A percentile compares a stretch with the other conserved stretches of the same genome.
These are phyloP conservation scores for Propithecus perrieri DNA, from an alignment of 2,797 vertebrate genomes.

Conservation along the genomic window DNA sequence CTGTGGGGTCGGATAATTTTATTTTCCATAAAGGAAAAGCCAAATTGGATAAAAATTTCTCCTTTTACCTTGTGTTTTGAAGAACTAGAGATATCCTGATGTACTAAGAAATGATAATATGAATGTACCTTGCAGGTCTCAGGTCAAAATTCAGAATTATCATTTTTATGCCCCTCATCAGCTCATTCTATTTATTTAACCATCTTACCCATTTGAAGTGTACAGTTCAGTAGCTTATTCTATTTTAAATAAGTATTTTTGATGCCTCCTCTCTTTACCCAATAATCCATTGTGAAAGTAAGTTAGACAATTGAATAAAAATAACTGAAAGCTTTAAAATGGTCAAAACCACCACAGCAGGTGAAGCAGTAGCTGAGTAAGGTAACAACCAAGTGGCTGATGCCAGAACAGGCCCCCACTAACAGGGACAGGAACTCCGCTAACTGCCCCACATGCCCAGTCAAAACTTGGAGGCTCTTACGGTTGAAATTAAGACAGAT, in stretches of 20 bases:
- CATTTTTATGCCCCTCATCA: slow-evolving; percentile 13
- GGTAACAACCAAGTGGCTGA: neutral
- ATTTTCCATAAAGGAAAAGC: slow-evolving; percentile 71
- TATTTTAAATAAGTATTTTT: slow-evolving; percentile 13
- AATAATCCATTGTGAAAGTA: neutral
- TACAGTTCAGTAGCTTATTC: neutral
- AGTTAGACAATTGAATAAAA: slow-evolving; percentile 27
- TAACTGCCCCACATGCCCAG: neutral
- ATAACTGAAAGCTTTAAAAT: slow-evolving; percentile 13
- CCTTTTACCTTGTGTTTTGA: slow-evolving; percentile 66
- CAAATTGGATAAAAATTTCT: slow-evolving; percentile 65
- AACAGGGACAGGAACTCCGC: neutral
- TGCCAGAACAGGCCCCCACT: neutral
- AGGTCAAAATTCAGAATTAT: slow-evolving; percentile 53
- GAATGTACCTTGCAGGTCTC: slow-evolving; percentile 4
- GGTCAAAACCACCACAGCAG: neutral
- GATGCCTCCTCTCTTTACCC: neutral
- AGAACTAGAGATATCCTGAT: slow-evolving; percentile 52
- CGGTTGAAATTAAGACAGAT: slow-evolving; percentile 1
- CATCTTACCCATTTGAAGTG: neutral
- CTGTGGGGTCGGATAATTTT: slow-evolving; percentile 72
- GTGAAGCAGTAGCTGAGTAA: neutral
- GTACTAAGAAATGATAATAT: slow-evolving; percentile 41
- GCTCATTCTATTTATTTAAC: neutral
- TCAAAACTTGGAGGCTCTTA: neutral